Percentiles rank a stretch among this genome's conserved stretches.
Evolutionary conservation across 1,140 invertebrate genomes (phyloP).

Genomic region (Heterodera schachtii): DNA sequence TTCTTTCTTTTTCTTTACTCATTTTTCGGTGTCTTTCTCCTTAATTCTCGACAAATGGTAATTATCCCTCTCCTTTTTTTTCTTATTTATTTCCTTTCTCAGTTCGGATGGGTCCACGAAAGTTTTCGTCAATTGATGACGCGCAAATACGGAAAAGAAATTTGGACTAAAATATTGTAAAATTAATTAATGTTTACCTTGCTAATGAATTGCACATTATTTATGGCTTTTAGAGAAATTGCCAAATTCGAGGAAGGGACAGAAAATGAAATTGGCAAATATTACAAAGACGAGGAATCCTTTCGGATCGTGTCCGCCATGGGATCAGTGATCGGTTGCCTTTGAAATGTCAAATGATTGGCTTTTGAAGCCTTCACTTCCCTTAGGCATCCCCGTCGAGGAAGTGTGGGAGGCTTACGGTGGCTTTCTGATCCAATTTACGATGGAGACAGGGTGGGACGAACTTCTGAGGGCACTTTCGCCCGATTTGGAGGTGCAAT

Average conservation of each 20-base stretch:
- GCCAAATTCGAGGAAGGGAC: conserved; percentile 64
- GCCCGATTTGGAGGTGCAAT: conserved; percentile 55
- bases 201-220: conserved; percentile 11
- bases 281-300: conserved; percentile 61
- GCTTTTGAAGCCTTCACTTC: neutral
- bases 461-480: conserved; percentile 62
- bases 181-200: neutral
- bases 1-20: no score
- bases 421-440: conserved; percentile 64
- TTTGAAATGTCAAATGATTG: conserved; percentile 12
- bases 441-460: conserved; percentile 66
- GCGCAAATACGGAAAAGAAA: conserved; percentile 62
- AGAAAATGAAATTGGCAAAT: conserved; percentile 62
- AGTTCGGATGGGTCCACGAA: conserved; percentile 66
- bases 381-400: conserved; percentile 56
- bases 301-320: conserved; percentile 59
- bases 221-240: conserved; percentile 59
- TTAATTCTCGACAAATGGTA: no score
- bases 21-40: no score
- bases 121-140: conserved; percentile 62
- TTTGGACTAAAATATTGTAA: conserved; percentile 63
- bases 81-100: no score
- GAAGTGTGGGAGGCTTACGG: conserved; percentile 65
- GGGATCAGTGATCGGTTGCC: conserved; percentile 57
- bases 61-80: no score